phyloP scores from a whole-genome alignment of 2,113 vertebrate species.

The human (Homo sapiens) region GRCh38 chr2:216671001-216671500 shows the following conservation, averaged over 20 bases:
- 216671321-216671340: background rate
- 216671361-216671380: background rate
- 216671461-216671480: background rate
- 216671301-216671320: fast-evolving
- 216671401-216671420: background rate
- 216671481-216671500: background rate
- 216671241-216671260: fast-evolving
- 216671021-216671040: background rate
- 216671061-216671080: background rate
- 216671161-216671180: no score
- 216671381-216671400: background rate
- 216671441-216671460: background rate
- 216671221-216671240: background rate
- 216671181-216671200: no score
- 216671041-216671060: background rate
- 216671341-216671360: background rate
- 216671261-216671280: fast-evolving
- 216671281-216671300: fast-evolving
- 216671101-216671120: fast-evolving
- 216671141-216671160: fast-evolving
- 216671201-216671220: no score
- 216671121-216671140: background rate
- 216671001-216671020: background rate
- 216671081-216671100: background rate
- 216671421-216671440: background rate